Evolutionary conservation across 1,140 invertebrate species (phyloP).

Genomic region (Schlechtendalia chinensis): DNA sequence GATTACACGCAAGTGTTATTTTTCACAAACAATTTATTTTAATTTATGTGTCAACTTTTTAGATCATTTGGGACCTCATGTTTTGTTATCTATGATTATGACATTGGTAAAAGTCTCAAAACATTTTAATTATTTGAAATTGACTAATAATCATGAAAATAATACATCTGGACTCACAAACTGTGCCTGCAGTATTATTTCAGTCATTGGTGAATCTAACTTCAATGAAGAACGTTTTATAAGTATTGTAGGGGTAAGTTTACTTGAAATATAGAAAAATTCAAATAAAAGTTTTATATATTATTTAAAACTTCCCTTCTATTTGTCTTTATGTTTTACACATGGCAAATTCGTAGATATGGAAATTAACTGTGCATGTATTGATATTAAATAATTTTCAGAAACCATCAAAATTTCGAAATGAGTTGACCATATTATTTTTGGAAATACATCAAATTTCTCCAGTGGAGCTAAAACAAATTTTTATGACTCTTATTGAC

Average conservation of each 20-base stretch:
- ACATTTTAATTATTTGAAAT: slow-evolving; percentile 18
- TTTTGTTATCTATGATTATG: slow-evolving; percentile 17
- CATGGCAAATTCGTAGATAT: too few relatives aligned
- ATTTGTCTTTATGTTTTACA: too few relatives aligned
- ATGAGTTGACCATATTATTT: background rate
- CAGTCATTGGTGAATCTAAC: slow-evolving; percentile 19
- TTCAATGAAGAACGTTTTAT: slow-evolving; percentile 20
- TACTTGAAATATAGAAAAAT: background rate
- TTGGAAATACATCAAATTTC: background rate
- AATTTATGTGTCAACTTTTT: background rate
- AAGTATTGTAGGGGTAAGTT: slow-evolving; percentile 37
- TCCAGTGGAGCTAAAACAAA: background rate
- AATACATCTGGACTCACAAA: background rate
- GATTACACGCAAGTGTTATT: background rate
- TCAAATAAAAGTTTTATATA: background rate
- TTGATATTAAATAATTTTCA: background rate
- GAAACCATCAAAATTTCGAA: slow-evolving; percentile 1
- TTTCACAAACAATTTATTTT: background rate
- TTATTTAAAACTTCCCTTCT: too few relatives aligned
- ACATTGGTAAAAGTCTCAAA: slow-evolving; percentile 12
- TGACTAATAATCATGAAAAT: background rate
- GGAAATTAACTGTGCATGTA: too few relatives aligned
- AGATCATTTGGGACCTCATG: slow-evolving; percentile 1
- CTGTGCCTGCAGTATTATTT: slow-evolving; percentile 22
- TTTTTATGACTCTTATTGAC: slow-evolving; percentile 25